Base-by-base conservation (phyloP, 2,113 vertebrate species). In the Beaufortia kweichowensis region DNA sequence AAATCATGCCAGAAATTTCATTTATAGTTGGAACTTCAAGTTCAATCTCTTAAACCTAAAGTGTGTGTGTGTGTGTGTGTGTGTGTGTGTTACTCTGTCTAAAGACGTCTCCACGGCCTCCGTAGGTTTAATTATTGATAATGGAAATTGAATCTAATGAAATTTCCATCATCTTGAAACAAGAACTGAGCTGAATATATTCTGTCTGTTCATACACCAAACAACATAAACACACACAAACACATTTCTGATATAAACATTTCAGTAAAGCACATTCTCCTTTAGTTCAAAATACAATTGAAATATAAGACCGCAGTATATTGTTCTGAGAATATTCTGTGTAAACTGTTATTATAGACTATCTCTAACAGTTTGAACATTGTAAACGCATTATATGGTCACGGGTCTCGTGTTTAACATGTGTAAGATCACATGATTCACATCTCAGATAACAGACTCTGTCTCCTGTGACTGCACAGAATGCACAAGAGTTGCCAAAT, bases 41-140 rank as follows among this genome's bases (percentile, higher is more conserved):
- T n/a, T n/a, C n/a, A n/a, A n/a, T n/a, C n/a, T n/a, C n/a, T n/a
- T 35, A 70, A 70, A 56, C 12, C n/a, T 68, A 41, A 24, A 31
- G 24, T 74, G 65, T 69, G 53, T 41, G 31, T n/a, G 23, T 46
- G 10, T 17, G 55, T 66, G 56, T 73, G 8, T 1, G 55, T 23
- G 81, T 79, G 39, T 6, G 11, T 31, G 56, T 63, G 78, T 82
- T 87, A 78, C 50, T 77, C 73, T 77, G 82, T 70, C 82, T 84
- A 86, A 89, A 76, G 85, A 84, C 50, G 87, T 83, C 86, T 90
- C 15, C 2, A 70, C 63, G 74, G 81, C 83, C 84, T 90, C 85
- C 88, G 88, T 92, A 91, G 90, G 93, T 90, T 95, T 93, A 95
- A 96, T 94, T 93, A 95, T 94, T 95, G 81, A 94, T 94, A 86